Evolutionary conservation across 2,113 vertebrate genomes (phyloP), one percentile per base, ranked within the genome.

Genomic region (Sinocyclocheilus grahami): DNA sequence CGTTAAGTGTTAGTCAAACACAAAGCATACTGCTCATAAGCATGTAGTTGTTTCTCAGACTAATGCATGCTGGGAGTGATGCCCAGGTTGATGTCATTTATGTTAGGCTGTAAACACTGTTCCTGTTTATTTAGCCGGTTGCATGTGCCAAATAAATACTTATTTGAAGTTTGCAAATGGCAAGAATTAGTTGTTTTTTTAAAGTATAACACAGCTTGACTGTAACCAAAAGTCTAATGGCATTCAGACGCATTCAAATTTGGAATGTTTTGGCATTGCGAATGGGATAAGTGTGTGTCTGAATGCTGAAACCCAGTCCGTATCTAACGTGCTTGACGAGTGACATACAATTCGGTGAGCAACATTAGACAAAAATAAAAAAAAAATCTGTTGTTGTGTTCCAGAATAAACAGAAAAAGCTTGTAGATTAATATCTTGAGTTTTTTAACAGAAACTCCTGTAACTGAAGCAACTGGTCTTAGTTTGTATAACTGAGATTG

Each of bases 11-110:
- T 24, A 58, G 33, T 37, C 65, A 77, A 71, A 83, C 46, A 82
- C 80, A 82, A 63, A 80, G 18, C 14, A 60, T 58, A 20, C 53
- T 33, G 53, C 30, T 62, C 46, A 83, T 27, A 86, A 63, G 91
- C 90, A 90, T 92, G 89, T 89, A 90, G 79, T 88, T 83, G 84
- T 42, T 69, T 46, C 24, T 69, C 27, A 53, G 16, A 46, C 80
- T 82, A 82, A 71, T 71, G 11, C 27, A 86, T 67, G n/a, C 75
- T 85, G 84, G 48, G 71, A 62, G 27, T 51, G 58, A 30, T 78
- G 84, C 63, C 60, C 63, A 55, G 37, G 78, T 58, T 86, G 77
- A 81, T 75, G 72, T 83, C 72, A 78, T 79, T 71, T 78, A 20
- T 39, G 18, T 62, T 39, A 67, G 5, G 63, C 12, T 30, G 20